Evolutionary conservation across 1,140 invertebrate species (phyloP).

Genomic region (Drosophila kohkoa): DNA sequence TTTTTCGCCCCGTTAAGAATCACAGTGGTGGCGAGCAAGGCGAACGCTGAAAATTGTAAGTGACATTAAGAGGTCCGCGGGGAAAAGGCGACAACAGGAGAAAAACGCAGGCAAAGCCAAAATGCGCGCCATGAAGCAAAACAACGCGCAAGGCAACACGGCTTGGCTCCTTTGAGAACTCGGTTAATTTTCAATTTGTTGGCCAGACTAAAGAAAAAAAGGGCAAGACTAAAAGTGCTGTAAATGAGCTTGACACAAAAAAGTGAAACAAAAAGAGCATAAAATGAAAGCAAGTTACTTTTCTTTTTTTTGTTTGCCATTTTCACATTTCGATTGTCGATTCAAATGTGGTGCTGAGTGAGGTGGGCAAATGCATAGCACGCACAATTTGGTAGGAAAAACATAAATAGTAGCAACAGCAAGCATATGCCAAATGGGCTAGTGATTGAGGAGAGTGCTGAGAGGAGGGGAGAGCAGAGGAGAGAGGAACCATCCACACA

Average conservation of each 20-base stretch:
- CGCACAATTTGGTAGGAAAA: constrained; percentile 81
- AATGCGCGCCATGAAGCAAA: constrained; percentile 18
- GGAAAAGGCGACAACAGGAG: constrained; percentile 35
- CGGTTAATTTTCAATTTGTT: constrained; percentile 77
- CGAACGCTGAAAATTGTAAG: constrained; percentile 53
- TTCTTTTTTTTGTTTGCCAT: constrained; percentile 37
- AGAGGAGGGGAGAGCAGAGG: background rate
- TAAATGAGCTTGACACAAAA: constrained; percentile 63
- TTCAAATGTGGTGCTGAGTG: constrained; percentile 6
- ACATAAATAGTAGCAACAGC: constrained; percentile 74
- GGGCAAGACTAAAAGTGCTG: constrained; percentile 28
- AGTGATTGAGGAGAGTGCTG: background rate
- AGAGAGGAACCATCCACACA: constrained; percentile 22
- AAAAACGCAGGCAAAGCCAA: constrained; percentile 21
- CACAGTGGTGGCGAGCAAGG: constrained; percentile 3
- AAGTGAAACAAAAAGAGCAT: background rate
- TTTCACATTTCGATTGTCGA: constrained; percentile 36
- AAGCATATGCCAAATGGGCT: constrained; percentile 66
- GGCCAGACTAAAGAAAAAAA: constrained; percentile 34
- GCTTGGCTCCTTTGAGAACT: constrained; percentile 21
- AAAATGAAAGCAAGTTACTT: background rate
- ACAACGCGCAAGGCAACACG: constrained; percentile 25
- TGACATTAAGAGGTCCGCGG: constrained; percentile 68
- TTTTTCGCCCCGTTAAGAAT: constrained; percentile 6
- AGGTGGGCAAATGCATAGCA: constrained; percentile 42